These are phyloP conservation scores for Agrotis exclamationis DNA, from an alignment of 2,888 invertebrate genomes.

Conservation along the genomic window DNA sequence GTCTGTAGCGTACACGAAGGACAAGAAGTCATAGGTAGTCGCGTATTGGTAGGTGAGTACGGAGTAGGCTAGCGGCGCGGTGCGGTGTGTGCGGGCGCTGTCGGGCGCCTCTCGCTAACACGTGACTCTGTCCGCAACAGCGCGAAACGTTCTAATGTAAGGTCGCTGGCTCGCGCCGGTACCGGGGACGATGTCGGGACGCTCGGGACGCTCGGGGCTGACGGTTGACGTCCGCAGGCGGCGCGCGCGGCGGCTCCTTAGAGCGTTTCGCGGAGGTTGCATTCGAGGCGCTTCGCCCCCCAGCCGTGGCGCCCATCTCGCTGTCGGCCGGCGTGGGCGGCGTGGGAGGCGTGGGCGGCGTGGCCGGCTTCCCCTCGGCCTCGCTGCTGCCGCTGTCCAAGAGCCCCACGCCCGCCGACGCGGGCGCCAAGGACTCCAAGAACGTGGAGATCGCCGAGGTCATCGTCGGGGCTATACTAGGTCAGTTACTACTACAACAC, in stretches of 20 bases:
- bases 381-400: slow-evolving; percentile 95
- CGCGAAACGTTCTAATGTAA: slow-evolving; percentile 88
- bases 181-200: slow-evolving; percentile 22
- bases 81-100: slow-evolving; percentile 57
- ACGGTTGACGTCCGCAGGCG: slow-evolving; percentile 73
- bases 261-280: slow-evolving; percentile 95
- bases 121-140: slow-evolving; percentile 79
- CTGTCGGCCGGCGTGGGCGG: slow-evolving; percentile 93
- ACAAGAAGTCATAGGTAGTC: not conserved
- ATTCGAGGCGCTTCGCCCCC: slow-evolving; percentile 93
- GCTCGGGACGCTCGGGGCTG: slow-evolving; percentile 40
- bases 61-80: slow-evolving; percentile 25
- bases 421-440: slow-evolving; percentile 95
- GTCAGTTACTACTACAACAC: slow-evolving; percentile 83
- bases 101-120: slow-evolving; percentile 68
- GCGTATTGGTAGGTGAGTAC: not conserved
- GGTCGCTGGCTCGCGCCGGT: slow-evolving; percentile 41
- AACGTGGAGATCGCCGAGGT: slow-evolving; percentile 98
- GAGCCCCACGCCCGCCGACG: slow-evolving; percentile 95
- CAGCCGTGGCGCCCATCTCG: slow-evolving; percentile 95
- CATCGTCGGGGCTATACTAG: slow-evolving; percentile 99
- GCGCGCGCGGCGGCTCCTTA: slow-evolving; percentile 83
- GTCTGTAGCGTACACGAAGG: slow-evolving; percentile 1
- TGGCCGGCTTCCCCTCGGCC: slow-evolving; percentile 93
- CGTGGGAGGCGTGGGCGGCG: slow-evolving; percentile 86